Percentiles rank a stretch among this genome's conserved stretches.
These are phyloP conservation scores for Rhynchopsitta pachyrhyncha DNA, from an alignment of 2,113 vertebrate species.

Conservation along the genomic window DNA sequence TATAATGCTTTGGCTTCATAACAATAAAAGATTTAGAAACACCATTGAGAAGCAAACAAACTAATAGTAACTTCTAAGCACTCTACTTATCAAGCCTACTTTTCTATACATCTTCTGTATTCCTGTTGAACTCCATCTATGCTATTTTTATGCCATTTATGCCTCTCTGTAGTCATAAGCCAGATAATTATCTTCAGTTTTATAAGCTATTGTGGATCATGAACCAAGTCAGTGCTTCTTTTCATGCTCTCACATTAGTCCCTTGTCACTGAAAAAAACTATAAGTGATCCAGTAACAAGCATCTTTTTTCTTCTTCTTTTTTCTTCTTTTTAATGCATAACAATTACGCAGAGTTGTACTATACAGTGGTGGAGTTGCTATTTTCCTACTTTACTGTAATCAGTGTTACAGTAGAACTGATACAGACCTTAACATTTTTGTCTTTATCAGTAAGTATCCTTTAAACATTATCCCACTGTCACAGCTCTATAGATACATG, in stretches of 20 bases:
- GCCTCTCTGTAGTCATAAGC: background rate
- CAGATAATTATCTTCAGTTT: background rate
- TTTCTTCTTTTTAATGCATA: background rate
- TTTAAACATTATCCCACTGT: background rate
- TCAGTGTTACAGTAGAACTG: background rate
- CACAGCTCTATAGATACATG: background rate
- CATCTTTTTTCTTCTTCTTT: background rate
- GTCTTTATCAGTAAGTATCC: background rate
- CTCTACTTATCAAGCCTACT: background rate
- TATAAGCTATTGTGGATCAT: background rate
- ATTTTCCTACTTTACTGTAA: background rate
- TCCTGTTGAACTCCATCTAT: background rate
- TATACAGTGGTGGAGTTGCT: background rate
- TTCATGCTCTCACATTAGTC: background rate
- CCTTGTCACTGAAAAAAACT: background rate
- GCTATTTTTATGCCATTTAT: background rate
- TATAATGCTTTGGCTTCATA: background rate
- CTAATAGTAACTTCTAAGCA: background rate
- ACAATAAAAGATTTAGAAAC: background rate
- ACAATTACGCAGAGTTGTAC: background rate
- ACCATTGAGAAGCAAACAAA: background rate
- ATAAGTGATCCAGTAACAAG: background rate
- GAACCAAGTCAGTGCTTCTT: constrained; percentile 8
- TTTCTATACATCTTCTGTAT: background rate
- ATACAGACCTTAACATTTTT: background rate